Evolutionary conservation across 2,797 vertebrate species (phyloP), one percentile per base, ranked within the genome.

Genomic region (Anabacerthia variegaticeps): DNA sequence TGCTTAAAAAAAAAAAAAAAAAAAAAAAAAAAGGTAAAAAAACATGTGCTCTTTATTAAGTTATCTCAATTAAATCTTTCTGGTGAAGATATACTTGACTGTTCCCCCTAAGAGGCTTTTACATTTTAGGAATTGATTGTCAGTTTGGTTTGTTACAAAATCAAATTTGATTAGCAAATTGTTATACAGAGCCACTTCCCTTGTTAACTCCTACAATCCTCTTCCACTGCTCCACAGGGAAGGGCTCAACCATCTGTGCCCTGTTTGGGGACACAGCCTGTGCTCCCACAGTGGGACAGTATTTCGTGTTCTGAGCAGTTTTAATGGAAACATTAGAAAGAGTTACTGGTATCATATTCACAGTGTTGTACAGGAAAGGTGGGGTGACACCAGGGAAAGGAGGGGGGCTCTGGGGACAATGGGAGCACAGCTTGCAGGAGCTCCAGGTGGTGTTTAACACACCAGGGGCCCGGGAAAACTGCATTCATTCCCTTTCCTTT

Each of bases 41-140:
- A 83, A 94, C 59, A 88, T 92, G 94, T 85, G 90, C 92, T 96
- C 85, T 89, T 86, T 74, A 58, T 93, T 95, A 65, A 92, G 77
- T 95, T 91, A 95, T 72, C 77, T 88, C 46, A 67, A 74, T 93
- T 83, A 79, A 90, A 81, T 67, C 61, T 54, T 77, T 90, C 55
- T 82, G 67, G 49, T 58, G 54, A 95, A 96, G 81, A 95, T 34
- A 34, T 7, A 61, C 54, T 67, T 63, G 37, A 68, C 44, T 75
- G 65, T 58, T 95, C 81, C 95, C 88, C 94, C 95, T 83, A 85
- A 95, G 89, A 96, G 84, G 87, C 66, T 93, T 96, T 79, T 75
- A 46, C 21, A 78, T 78, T 96, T 97, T 95, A 97, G 92, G 95
- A 97, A 93, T 32, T 98, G 97, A 98, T 98, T 98, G 98, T 98